These are phyloP conservation scores for Anticlea derivata DNA, from an alignment of 2,888 invertebrate species.

Conservation along the genomic window DNA sequence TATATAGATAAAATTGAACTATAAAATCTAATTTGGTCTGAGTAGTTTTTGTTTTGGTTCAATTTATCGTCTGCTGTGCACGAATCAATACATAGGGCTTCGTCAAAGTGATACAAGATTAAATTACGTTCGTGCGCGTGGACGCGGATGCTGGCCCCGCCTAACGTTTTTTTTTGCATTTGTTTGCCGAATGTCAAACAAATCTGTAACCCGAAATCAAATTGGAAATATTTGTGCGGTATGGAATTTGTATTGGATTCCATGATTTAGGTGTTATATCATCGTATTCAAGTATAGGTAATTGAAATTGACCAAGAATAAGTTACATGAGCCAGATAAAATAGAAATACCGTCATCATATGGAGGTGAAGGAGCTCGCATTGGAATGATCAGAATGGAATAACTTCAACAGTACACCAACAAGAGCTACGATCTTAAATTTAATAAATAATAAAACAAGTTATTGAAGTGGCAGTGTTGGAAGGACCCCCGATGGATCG, in stretches of 20 bases:
- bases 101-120: constrained; percentile 73
- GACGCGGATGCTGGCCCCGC: constrained; percentile 43
- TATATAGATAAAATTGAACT: constrained; percentile 18
- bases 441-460: too few species aligned
- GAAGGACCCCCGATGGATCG: too few species aligned
- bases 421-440: too few species aligned
- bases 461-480: too few species aligned
- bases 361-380: too few species aligned
- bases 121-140: constrained; percentile 65
- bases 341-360: too few species aligned
- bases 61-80: constrained; percentile 39
- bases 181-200: constrained; percentile 73
- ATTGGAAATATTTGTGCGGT: constrained; percentile 60
- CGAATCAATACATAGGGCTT: constrained; percentile 52
- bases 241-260: constrained; percentile 46
- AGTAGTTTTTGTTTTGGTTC: constrained; percentile 38
- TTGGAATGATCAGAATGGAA: too few species aligned
- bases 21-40: constrained; percentile 1
- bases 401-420: too few species aligned
- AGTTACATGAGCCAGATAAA: too few species aligned
- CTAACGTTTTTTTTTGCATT: constrained; percentile 58
- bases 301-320: too few species aligned
- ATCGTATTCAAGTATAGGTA: too few species aligned
- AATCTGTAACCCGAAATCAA: constrained; percentile 70
- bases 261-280: background rate